phyloP scores from a whole-genome alignment of 2,888 invertebrate genomes.

The Anthophora plumipes region DNA sequence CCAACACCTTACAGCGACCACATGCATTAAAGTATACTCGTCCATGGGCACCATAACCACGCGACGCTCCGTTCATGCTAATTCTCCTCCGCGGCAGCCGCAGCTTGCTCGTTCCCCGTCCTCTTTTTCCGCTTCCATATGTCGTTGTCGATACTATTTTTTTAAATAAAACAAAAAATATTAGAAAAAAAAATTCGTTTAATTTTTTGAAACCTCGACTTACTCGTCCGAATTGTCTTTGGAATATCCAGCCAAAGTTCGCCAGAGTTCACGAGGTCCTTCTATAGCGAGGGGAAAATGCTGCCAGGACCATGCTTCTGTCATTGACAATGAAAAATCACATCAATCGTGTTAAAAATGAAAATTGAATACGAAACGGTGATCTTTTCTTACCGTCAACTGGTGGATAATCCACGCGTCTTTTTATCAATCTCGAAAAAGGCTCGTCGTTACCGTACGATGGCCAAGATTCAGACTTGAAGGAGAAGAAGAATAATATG shows the following conservation, averaged over 20 bases:
- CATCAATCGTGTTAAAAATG: background rate
- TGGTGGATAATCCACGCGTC: conserved; percentile 65
- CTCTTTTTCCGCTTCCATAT: conserved; percentile 77
- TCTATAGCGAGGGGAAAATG: conserved; percentile 80
- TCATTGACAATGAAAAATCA: conserved; percentile 35
- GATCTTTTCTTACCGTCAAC: conserved; percentile 49
- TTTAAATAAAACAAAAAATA: background rate
- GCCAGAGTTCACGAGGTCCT: conserved; percentile 81
- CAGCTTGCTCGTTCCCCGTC: conserved; percentile 51
- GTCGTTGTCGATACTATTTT: conserved; percentile 75
- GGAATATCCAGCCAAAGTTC: conserved; percentile 78
- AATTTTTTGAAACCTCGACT: conserved; percentile 31
- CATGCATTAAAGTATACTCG: conserved; percentile 34
- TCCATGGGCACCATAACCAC: conserved; percentile 6
- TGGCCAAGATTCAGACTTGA: conserved; percentile 48
- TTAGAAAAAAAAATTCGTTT: background rate
- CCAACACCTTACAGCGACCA: conserved; percentile 67
- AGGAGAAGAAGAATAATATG: background rate
- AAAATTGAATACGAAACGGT: background rate
- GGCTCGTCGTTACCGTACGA: conserved; percentile 38
- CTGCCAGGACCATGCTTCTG: conserved; percentile 74
- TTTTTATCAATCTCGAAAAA: conserved; percentile 58
- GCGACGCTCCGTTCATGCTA: conserved; percentile 16
- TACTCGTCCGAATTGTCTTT: conserved; percentile 75
- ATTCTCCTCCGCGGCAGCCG: conserved; percentile 34